Evolutionary conservation across 1,140 invertebrate genomes (phyloP).

Genomic region (Manduca sexta): DNA sequence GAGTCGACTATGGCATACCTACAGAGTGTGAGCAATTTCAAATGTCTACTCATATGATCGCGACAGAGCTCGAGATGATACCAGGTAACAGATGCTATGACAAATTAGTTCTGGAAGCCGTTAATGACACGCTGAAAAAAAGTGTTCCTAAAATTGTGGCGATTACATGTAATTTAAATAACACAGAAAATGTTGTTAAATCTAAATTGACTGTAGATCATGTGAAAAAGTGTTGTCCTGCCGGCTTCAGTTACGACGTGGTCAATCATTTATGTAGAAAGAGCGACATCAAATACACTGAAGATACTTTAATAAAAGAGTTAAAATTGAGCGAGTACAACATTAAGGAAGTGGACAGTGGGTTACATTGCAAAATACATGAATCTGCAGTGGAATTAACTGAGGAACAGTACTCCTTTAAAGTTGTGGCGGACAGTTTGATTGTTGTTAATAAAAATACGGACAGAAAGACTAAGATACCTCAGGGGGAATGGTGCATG

Average conservation of each 20-base stretch:
- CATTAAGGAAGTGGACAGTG: conserved; percentile 44
- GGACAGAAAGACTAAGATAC: conserved; percentile 12
- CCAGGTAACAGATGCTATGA: conserved; percentile 43
- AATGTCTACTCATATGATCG: conserved; percentile 17
- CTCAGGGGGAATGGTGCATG: conserved; percentile 58
- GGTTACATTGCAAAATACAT: conserved; percentile 42
- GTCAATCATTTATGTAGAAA: conserved; percentile 36
- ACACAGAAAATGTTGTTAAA: conserved; percentile 14
- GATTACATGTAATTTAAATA: conserved; percentile 39
- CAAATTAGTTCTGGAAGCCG: conserved; percentile 37
- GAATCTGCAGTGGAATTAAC: conserved; percentile 46
- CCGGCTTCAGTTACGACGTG: conserved; percentile 37
- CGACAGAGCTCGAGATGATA: conserved; percentile 17
- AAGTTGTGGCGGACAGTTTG: conserved; percentile 33
- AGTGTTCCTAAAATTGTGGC: conserved; percentile 48
- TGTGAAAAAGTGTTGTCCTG: conserved; percentile 52
- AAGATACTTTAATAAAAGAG: conserved; percentile 24
- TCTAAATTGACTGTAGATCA: conserved; percentile 29
- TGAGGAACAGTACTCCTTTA: conserved; percentile 29
- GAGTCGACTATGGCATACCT: conserved; percentile 39
- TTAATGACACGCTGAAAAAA: conserved; percentile 36
- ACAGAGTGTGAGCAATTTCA: conserved; percentile 32
- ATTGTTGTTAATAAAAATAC: conserved; percentile 21
- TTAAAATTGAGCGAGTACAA: conserved; percentile 23
- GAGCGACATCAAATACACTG: conserved; percentile 12